Base-by-base conservation (phyloP, 1,140 invertebrate species). In the Drosophila auraria region DNA sequence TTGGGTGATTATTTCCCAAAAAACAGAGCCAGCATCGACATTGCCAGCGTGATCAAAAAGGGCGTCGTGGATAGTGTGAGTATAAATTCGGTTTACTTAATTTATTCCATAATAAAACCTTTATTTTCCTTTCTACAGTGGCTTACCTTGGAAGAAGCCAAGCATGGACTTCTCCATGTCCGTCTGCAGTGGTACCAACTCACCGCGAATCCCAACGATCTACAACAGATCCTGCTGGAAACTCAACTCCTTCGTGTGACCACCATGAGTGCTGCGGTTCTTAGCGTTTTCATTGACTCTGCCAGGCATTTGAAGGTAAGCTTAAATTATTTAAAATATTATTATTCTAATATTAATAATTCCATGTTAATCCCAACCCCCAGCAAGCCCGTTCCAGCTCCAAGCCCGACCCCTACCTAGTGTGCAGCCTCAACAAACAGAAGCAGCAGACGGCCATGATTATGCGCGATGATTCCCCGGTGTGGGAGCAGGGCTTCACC, bases 121-220 rank as follows among this genome's bases (percentile, higher is more conserved):
- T 50, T 20, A 9, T 20, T 11, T 20, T 14, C 9, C 5, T 78
- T 81, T 82, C 94, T 93, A 5, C 84, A 98, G 97, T 99, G 98
- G 98, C 94, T 98, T 57, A 97, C 97, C 1, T 94, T 99, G 70
- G 98, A 99, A 93, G 96, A 98, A 94, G 98, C 97, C 5, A 98
- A 98, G 93, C 97, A 97, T 90, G 98, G 98, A 40, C 96, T 97
- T 94, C 95, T 99, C 2, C 97, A 99, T 93, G 86, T 99, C 33
- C 95, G 97, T 65, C 93, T 98, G 25, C 96, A 95, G 5, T 99
- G 98, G 98, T 95, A 99, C 58, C 95, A 95, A 66, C 94, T 99
- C 38, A 96, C 96, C 17, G 94, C 95, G 36, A 95, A 97, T 93
- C 92, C 95, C 17, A 92, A 93, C 38, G 96, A 97, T 92, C 93